Conservation (phyloP, 2,888 invertebrate genomes). For the Pedicia rivosa region DNA sequence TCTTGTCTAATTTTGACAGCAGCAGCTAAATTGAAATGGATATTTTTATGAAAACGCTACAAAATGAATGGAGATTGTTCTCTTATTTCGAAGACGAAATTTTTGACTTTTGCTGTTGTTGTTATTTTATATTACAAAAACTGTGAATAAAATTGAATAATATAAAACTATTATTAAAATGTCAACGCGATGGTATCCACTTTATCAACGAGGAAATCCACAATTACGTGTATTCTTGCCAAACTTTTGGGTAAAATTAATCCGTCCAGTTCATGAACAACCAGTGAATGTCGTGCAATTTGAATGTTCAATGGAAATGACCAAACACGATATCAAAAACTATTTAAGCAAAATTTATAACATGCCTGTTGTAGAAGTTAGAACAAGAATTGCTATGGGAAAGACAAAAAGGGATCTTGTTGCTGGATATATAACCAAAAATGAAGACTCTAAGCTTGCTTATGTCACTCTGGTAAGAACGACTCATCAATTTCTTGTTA, state of each 20-base stretch:
- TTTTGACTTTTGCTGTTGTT: no score
- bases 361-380: slow-evolving; percentile 59
- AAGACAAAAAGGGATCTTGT: slow-evolving; percentile 41
- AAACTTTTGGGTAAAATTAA: slow-evolving; percentile 93
- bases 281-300: slow-evolving; percentile 76
- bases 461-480: slow-evolving; percentile 58
- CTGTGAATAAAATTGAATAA: not conserved
- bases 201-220: slow-evolving; percentile 86
- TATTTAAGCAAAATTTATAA: slow-evolving; percentile 94
- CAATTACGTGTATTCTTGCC: slow-evolving; percentile 85
- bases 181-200: slow-evolving; percentile 54
- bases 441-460: slow-evolving; percentile 68
- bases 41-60: no score
- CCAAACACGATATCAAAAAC: slow-evolving; percentile 71
- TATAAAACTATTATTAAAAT: slow-evolving; percentile 13
- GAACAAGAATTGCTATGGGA: slow-evolving; percentile 58
- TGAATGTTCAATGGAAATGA: slow-evolving; percentile 89
- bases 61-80: no score
- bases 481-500: not conserved
- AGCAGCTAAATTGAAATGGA: no score
- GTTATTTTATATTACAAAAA: no score
- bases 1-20: no score
- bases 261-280: slow-evolving; percentile 46
- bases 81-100: no score
- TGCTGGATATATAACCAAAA: slow-evolving; percentile 56